A percentile compares a stretch with the other conserved stretches of the same genome.
phyloP scores from a whole-genome alignment of 2,113 vertebrate species.

The Larimichthys crocea region DNA sequence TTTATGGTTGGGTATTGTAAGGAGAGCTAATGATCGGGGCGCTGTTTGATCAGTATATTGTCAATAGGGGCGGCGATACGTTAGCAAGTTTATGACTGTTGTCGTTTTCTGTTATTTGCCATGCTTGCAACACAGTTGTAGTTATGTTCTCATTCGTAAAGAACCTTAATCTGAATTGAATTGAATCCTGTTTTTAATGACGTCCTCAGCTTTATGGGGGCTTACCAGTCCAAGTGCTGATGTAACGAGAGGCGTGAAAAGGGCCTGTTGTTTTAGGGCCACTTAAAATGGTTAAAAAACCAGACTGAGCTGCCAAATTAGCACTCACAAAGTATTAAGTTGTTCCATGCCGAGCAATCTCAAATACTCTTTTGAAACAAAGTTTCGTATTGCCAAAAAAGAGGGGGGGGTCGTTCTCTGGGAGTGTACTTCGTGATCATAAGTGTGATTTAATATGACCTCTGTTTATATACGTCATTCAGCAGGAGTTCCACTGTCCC shows the following conservation, averaged over 20 bases:
- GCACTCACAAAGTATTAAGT: constrained; percentile 59
- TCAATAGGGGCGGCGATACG: not conserved
- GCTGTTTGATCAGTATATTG: not conserved
- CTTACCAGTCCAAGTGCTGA: constrained; percentile 68
- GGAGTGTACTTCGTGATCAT: constrained; percentile 7
- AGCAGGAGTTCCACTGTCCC: constrained; percentile 26
- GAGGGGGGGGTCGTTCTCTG: constrained; percentile 39
- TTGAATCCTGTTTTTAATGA: constrained; percentile 65
- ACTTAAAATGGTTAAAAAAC: constrained; percentile 67
- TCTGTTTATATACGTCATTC: constrained; percentile 42
- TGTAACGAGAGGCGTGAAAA: constrained; percentile 68
- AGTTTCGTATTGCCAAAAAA: constrained; percentile 42
- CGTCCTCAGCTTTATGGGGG: constrained; percentile 54
- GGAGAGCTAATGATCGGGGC: not conserved
- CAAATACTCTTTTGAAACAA: constrained; percentile 65
- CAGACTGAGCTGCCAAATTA: constrained; percentile 63
- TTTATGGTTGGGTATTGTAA: not conserved
- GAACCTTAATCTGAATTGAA: constrained; percentile 49
- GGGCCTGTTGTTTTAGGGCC: constrained; percentile 69
- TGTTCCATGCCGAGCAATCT: constrained; percentile 56
- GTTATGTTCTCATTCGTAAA: constrained; percentile 33
- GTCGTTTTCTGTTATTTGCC: not conserved
- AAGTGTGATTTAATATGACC: constrained; percentile 54
- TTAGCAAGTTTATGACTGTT: not conserved
- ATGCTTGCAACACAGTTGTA: constrained; percentile 11